Base-by-base conservation (phyloP, 2,888 invertebrate species). In the Hypolimnas misippus region DNA sequence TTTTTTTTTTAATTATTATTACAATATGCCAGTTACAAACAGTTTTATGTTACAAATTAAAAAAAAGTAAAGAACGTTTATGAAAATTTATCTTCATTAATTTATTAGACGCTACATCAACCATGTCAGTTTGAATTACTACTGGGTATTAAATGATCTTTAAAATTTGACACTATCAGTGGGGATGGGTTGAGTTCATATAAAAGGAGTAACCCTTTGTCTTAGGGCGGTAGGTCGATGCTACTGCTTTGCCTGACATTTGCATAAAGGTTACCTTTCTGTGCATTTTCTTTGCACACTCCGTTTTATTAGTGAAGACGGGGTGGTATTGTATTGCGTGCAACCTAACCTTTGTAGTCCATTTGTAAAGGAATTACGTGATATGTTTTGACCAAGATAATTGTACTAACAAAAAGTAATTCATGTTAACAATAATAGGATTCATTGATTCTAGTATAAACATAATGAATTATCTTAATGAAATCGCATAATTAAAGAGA, bases 181-280 rank as follows among this genome's bases (percentile, higher is more conserved):
- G 31, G 46, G 16, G 52, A 29, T 57, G 33, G 16, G 51, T 57
- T 52, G 17, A 46, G 25, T 62, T 58, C 50, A 35, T 50, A 62
- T 75, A 78, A 83, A 84, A 78, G 83, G 83, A 83, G 83, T 86
- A 90, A 86, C 87, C 88, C 89, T 89, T 90, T 89, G 91, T 90
- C 89, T 89, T 84, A 89, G 89, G 87, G 86, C 83, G 82, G 82
- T 78, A 78, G 78, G 82, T 78, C 83, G 78, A 78, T 80, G 84
- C 77, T 82, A 80, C 79, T 74, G 79, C 82, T 81, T 82, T 83
- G 85, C 80, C 78, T 92, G 92, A 84, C 92, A 92, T 92, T 92
- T 90, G 77, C 84, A 77, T 77, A 91, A 92, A 92, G 91, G 92
- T 90, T 83, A 87, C 83, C 82, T 81, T 82, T 84, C 82, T 78